Evolutionary conservation across 2,888 invertebrate species (phyloP).

Genomic region (Pyrgus malvae): DNA sequence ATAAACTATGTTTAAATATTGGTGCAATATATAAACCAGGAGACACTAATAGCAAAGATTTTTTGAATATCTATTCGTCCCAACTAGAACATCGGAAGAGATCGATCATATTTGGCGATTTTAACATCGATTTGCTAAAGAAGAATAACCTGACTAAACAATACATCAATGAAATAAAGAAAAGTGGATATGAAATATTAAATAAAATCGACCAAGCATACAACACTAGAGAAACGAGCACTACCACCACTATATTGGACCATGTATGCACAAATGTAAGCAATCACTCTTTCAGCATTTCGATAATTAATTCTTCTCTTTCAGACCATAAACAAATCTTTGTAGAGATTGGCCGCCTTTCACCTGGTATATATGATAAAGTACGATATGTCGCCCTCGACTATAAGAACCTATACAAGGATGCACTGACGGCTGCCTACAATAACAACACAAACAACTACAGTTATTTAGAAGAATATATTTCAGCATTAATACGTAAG

Average conservation of each 20-base stretch:
- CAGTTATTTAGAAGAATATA: not conserved
- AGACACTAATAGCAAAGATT: slow-evolving; percentile 23
- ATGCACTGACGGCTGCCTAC: not conserved
- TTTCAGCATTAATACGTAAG: not conserved
- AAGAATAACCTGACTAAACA: not conserved
- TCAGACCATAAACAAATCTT: not conserved
- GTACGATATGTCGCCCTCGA: slow-evolving; percentile 31
- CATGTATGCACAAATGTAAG: slow-evolving; percentile 29
- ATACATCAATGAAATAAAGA: slow-evolving; percentile 19
- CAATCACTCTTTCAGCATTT: not conserved
- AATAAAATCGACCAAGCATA: slow-evolving; percentile 25
- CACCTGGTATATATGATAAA: not conserved
- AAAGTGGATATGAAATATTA: slow-evolving; percentile 23
- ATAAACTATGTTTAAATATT: slow-evolving; percentile 30
- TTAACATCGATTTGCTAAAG: slow-evolving; percentile 25
- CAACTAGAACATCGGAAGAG: slow-evolving; percentile 26
- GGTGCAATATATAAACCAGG: slow-evolving; percentile 30
- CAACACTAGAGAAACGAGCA: slow-evolving; percentile 27
- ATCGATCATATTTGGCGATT: slow-evolving; percentile 30
- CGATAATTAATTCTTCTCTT: not conserved
- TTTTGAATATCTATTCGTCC: slow-evolving; percentile 24
- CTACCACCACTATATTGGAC: slow-evolving; percentile 29
- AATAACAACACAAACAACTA: not conserved
- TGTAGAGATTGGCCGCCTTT: not conserved
- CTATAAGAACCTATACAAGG: slow-evolving; percentile 26